These are phyloP conservation scores for Rhagologus leucostigma DNA, from an alignment of 2,113 vertebrate genomes.

Conservation along the genomic window DNA sequence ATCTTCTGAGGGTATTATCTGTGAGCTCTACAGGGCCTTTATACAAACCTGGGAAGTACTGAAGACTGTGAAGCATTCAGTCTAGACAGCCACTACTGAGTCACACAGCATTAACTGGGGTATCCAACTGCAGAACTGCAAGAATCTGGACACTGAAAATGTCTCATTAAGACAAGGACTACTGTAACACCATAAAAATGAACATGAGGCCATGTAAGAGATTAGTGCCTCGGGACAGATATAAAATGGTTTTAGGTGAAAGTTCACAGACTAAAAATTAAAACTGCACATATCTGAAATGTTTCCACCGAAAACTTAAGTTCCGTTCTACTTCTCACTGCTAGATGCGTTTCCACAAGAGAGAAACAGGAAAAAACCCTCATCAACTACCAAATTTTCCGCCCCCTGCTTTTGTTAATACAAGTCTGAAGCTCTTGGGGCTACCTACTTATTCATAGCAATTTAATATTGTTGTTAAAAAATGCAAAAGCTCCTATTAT, in stretches of 20 bases:
- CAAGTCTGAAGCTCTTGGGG: background rate
- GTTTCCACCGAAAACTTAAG: background rate
- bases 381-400: background rate
- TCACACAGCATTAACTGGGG: background rate
- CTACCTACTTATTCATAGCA: background rate
- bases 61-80: background rate
- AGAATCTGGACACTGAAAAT: background rate
- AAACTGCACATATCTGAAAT: background rate
- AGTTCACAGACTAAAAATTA: background rate
- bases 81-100: background rate
- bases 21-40: background rate
- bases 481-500: background rate
- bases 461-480: background rate
- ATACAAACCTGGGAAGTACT: background rate
- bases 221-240: background rate
- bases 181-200: background rate
- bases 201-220: background rate
- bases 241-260: background rate
- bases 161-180: background rate
- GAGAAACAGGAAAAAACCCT: background rate
- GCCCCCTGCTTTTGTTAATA: background rate
- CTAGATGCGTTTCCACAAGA: background rate
- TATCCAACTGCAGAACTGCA: background rate
- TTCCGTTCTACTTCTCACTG: background rate
- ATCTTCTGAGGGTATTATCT: background rate